A percentile compares a stretch with the other conserved stretches of the same genome.
Evolutionary conservation across 2,797 vertebrate genomes (phyloP).

Genomic region (Pipistrellus pipistrellus): DNA sequence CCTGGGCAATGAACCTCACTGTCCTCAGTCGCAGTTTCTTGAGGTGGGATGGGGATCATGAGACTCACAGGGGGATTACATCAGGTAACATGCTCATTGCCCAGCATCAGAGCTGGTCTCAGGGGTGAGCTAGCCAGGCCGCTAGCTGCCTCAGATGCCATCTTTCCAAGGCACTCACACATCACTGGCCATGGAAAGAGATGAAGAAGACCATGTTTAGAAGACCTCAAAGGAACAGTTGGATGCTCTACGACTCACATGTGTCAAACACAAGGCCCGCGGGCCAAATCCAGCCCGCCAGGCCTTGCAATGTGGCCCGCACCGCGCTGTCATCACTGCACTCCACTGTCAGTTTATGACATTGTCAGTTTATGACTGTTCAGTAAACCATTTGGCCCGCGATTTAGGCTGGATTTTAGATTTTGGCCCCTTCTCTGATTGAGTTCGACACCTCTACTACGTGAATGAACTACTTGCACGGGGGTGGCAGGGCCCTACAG

Average conservation of each 20-base stretch:
- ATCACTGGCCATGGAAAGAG: neutral
- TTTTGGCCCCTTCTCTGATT: too few relatives aligned
- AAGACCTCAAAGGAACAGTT: neutral
- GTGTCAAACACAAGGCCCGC: too few relatives aligned
- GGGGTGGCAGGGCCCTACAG: neutral
- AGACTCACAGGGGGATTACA: neutral
- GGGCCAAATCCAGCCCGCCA: too few relatives aligned
- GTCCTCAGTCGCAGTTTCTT: neutral
- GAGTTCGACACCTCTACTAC: too few relatives aligned
- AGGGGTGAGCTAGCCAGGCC: neutral
- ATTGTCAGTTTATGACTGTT: too few relatives aligned
- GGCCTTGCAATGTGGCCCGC: too few relatives aligned
- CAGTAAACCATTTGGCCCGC: too few relatives aligned
- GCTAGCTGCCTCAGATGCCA: neutral
- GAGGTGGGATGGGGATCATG: neutral
- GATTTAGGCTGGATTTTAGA: too few relatives aligned
- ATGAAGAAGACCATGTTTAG: neutral
- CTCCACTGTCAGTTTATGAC: too few relatives aligned
- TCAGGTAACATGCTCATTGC: neutral
- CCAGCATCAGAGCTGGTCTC: neutral
- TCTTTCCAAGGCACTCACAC: neutral
- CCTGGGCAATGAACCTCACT: neutral
- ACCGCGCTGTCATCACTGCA: too few relatives aligned
- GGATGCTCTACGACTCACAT: neutral
- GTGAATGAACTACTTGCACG: neutral